phyloP scores from a whole-genome alignment of 2,888 invertebrate genomes.

The Marronus borbonicus region DNA sequence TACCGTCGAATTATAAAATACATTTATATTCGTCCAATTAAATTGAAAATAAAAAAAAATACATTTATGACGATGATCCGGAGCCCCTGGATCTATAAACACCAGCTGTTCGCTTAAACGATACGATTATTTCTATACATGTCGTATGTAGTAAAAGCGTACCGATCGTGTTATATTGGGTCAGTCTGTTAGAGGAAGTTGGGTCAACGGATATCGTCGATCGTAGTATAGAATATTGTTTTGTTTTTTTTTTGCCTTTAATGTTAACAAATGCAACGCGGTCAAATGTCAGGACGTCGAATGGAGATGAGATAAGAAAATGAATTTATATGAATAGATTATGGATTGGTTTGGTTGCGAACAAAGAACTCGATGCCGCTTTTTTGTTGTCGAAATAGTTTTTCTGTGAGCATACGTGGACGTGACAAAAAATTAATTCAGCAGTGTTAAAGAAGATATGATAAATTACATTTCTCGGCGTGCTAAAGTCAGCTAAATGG shows the following conservation, averaged over 20 bases:
- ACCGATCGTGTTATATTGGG: constrained; percentile 21
- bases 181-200: constrained; percentile 34
- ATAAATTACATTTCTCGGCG: no score
- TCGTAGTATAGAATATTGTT: background rate
- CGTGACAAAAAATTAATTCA: background rate
- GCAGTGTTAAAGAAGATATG: no score
- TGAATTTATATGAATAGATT: background rate
- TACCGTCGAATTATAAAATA: no score
- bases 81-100: background rate
- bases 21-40: constrained; percentile 18
- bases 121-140: background rate
- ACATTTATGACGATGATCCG: constrained; percentile 19
- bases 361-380: constrained; percentile 49
- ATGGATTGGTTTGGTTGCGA: no score
- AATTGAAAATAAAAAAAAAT: constrained; percentile 36
- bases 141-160: background rate
- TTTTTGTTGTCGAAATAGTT: constrained; percentile 37
- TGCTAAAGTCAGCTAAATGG: no score
- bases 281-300: constrained; percentile 26
- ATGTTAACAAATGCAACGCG: background rate
- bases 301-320: constrained; percentile 14
- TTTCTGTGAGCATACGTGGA: background rate
- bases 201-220: constrained; percentile 34
- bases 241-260: constrained; percentile 5
- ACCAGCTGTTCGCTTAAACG: background rate